A percentile compares a stretch with the other conserved stretches of the same genome.
Conservation (phyloP, 2,113 vertebrate genomes). For the Jaculus jaculus region DNA sequence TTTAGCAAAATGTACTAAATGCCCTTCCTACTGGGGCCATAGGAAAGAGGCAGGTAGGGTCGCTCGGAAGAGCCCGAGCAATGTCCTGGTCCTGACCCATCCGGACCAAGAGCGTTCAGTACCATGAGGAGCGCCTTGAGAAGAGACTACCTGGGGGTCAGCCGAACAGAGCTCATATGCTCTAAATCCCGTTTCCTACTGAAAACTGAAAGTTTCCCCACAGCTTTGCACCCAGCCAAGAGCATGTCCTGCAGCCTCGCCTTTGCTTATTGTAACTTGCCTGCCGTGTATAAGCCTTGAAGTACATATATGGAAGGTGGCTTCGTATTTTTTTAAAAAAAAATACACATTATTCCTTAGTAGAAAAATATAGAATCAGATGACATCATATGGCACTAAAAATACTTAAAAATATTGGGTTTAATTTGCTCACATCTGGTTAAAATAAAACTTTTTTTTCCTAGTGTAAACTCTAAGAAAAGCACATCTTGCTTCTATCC, state of each 20-base stretch:
- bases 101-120: background rate
- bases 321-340: conserved; percentile 32
- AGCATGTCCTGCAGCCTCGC: background rate
- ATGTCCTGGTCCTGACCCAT: background rate
- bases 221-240: conserved; percentile 33
- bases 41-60: background rate
- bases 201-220: conserved; percentile 17
- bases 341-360: conserved; percentile 38
- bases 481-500: conserved; percentile 39
- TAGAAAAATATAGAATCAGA: conserved; percentile 59
- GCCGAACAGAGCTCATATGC: background rate
- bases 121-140: background rate
- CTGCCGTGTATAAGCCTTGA: conserved; percentile 1
- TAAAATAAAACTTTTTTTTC: conserved; percentile 77
- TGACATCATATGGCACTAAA: conserved; percentile 63
- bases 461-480: conserved; percentile 64
- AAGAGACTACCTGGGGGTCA: background rate
- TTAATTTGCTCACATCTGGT: conserved; percentile 77
- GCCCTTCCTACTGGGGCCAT: background rate
- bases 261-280: conserved; percentile 57
- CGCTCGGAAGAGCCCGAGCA: background rate
- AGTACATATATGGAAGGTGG: background rate
- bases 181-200: conserved; percentile 19
- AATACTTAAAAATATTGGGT: conserved; percentile 74
- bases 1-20: background rate